phyloP scores from a whole-genome alignment of 2,888 invertebrate species.

The Eupithecia abbreviata region DNA sequence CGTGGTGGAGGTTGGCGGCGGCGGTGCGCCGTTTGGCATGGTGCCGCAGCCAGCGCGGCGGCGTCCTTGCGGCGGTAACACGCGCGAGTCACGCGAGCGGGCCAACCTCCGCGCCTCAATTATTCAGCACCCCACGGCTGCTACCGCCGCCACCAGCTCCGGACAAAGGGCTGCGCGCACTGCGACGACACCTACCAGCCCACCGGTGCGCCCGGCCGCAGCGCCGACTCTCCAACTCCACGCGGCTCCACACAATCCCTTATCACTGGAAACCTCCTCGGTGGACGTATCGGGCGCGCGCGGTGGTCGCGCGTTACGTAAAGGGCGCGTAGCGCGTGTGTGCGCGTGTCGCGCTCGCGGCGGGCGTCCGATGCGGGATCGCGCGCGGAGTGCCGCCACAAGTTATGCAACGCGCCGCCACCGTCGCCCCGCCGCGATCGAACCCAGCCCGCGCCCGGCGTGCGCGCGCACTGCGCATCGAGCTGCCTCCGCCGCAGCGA shows the following conservation, averaged over 20 bases:
- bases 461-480: constrained; percentile 71
- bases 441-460: constrained; percentile 73
- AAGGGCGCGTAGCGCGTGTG: constrained; percentile 77
- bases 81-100: constrained; percentile 75
- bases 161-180: constrained; percentile 73
- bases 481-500: constrained; percentile 48
- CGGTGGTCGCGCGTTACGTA: constrained; percentile 80
- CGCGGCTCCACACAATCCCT: constrained; percentile 62
- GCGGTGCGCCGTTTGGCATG: constrained; percentile 59
- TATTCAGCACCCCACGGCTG: constrained; percentile 77
- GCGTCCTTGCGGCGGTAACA: constrained; percentile 69
- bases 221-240: constrained; percentile 57
- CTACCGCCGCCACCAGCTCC: constrained; percentile 58
- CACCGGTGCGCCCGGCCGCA: constrained; percentile 62
- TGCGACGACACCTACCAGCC: constrained; percentile 75
- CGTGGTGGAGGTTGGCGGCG: constrained; percentile 41
- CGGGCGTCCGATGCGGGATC: constrained; percentile 79
- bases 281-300: constrained; percentile 56
- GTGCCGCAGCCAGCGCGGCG: constrained; percentile 80
- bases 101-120: constrained; percentile 79
- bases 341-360: constrained; percentile 76
- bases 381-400: constrained; percentile 81
- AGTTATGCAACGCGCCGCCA: constrained; percentile 82
- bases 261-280: constrained; percentile 67
- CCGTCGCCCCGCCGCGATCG: constrained; percentile 77